Evolutionary conservation across 2,888 invertebrate genomes (phyloP), one percentile per base, ranked within the genome.

Genomic region (Urechis unicinctus): DNA sequence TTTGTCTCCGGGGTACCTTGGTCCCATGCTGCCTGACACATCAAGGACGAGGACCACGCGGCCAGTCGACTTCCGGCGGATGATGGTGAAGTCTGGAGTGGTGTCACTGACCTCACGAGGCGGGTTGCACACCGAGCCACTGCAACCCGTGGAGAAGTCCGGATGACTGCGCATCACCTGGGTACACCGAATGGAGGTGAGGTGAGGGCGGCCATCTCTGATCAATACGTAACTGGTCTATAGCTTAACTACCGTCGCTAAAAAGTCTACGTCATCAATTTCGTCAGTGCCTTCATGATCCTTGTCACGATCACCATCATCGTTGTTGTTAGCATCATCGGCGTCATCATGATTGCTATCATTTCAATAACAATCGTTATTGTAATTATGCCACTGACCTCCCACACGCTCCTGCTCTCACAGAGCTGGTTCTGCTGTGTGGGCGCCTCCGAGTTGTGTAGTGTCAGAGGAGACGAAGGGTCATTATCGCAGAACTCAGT

Each of bases 351-450:
- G n/a, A n/a, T n/a, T n/a, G n/a, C n/a, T n/a, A n/a, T n/a, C n/a
- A n/a, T n/a, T n/a, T n/a, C n/a, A n/a, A n/a, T n/a, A n/a, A n/a
- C n/a, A n/a, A n/a, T n/a, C n/a, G n/a, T n/a, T n/a, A n/a, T n/a
- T n/a, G n/a, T n/a, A n/a, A n/a, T n/a, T n/a, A n/a, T n/a, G n/a
- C n/a, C n/a, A 4, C 9, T 26, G 5, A 85, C 81, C 61, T 84
- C 83, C 62, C 82, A 74, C 2, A 83, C 82, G 65, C 83, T 83
- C 48, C 79, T 78, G 21, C 83, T 76, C 56, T 81, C 78, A 68
- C 85, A 85, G 21, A 84, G 74, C 29, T 81, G 78, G 70, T 85
- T 85, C 61, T 85, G 85, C 71, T 84, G 84, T n/a, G 83, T 85
- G 1, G 85, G 85, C 0, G 84, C 83, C 59, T 81, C 79, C 2